These are phyloP conservation scores for Synanthedon vespiformis DNA, from an alignment of 2,888 invertebrate species.

Conservation along the genomic window DNA sequence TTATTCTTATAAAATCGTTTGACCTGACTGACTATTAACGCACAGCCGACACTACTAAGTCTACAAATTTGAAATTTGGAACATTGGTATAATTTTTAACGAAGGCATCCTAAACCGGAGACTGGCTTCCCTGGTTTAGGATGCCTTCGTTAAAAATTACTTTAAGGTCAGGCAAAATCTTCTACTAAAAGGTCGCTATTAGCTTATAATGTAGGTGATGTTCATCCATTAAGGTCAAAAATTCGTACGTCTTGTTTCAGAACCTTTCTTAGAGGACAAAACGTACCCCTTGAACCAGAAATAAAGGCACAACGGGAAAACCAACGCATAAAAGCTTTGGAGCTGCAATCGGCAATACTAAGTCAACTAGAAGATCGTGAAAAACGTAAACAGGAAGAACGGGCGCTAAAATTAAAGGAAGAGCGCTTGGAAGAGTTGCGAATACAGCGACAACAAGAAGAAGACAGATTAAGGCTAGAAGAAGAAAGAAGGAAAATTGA, in stretches of 20 bases:
- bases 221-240: neutral
- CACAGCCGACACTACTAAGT: no score
- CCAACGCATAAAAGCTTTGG: constrained; percentile 84
- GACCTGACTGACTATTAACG: no score
- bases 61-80: no score
- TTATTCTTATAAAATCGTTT: neutral
- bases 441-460: constrained; percentile 79
- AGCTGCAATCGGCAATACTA: constrained; percentile 87
- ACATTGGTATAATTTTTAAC: no score
- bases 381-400: constrained; percentile 79
- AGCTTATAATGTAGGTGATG: neutral
- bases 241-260: constrained; percentile 25
- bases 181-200: no score
- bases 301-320: constrained; percentile 85
- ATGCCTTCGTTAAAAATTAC: no score
- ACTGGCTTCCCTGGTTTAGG: no score
- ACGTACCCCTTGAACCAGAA: constrained; percentile 83
- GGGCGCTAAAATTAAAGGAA: constrained; percentile 78
- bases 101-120: no score
- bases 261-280: constrained; percentile 86
- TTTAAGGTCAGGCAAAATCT: no score
- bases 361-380: constrained; percentile 89
- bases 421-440: constrained; percentile 86
- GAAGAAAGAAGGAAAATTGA: constrained; percentile 75
- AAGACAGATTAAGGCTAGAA: constrained; percentile 76